Conservation (phyloP, 2,888 invertebrate genomes). For the Leucoma salicis region DNA sequence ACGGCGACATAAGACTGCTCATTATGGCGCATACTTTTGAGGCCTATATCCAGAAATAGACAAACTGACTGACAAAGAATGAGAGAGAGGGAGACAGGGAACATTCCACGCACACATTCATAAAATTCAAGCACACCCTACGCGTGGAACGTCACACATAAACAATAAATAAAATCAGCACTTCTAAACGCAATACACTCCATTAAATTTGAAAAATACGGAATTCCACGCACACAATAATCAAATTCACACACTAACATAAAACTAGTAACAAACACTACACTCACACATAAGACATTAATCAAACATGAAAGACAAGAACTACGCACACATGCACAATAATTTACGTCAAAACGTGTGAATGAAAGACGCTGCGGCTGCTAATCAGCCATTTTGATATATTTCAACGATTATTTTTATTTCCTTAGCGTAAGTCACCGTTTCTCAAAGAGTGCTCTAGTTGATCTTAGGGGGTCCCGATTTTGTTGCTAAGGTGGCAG, state of each 20-base stretch:
- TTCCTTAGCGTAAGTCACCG: constrained; percentile 1
- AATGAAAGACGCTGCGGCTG: constrained; percentile 5
- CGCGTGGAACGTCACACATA: neutral
- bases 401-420: constrained; percentile 6
- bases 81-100: neutral
- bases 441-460: neutral
- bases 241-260: neutral
- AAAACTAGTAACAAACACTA: neutral
- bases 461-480: neutral
- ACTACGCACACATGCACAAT: neutral
- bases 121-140: constrained; percentile 8
- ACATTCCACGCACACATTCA: constrained; percentile 18
- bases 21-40: too few species aligned
- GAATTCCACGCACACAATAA: constrained; percentile 4
- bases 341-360: constrained; percentile 5
- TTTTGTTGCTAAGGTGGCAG: too few species aligned
- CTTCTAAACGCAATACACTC: neutral
- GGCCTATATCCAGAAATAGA: too few species aligned
- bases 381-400: constrained; percentile 3
- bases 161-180: neutral
- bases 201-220: too few species aligned
- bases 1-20: too few species aligned
- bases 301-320: too few species aligned
- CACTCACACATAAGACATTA: neutral
- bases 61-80: too few species aligned